Conservation (phyloP, 2,888 invertebrate species). For the Barypeithes pellucidus region DNA sequence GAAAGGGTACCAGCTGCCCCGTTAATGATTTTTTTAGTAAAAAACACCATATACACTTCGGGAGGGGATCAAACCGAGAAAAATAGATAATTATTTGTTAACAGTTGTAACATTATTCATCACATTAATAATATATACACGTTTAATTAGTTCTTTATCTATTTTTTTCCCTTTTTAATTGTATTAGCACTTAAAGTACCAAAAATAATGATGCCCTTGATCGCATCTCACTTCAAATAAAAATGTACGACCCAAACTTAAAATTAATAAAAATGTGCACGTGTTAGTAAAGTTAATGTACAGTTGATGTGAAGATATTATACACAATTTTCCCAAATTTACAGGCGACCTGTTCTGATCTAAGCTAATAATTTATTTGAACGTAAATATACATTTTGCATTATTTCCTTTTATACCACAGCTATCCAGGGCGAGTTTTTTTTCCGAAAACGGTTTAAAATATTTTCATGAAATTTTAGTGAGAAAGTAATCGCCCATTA, state of each 20-base stretch:
- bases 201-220: not conserved
- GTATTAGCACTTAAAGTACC: not conserved
- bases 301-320: constrained; percentile 34
- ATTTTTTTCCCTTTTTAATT: constrained; percentile 3
- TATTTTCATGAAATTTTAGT: too few species aligned
- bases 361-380: not conserved
- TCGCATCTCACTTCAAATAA: constrained; percentile 2
- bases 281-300: constrained; percentile 49
- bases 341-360: not conserved
- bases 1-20: constrained; percentile 40
- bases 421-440: too few species aligned
- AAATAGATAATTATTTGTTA: not conserved
- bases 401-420: too few species aligned
- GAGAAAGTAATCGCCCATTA: too few species aligned
- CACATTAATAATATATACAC: too few species aligned
- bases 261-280: constrained; percentile 35
- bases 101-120: not conserved
- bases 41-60: constrained; percentile 21
- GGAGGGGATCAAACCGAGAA: constrained; percentile 30
- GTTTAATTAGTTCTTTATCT: not conserved
- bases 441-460: too few species aligned
- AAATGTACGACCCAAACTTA: constrained; percentile 18
- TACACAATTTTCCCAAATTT: constrained; percentile 29
- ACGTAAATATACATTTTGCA: not conserved
- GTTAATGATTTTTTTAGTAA: constrained; percentile 20